Percentiles rank a stretch among this genome's conserved stretches.
These are phyloP conservation scores for Marmota monax DNA, from an alignment of 2,113 vertebrate genomes.

Conservation along the genomic window DNA sequence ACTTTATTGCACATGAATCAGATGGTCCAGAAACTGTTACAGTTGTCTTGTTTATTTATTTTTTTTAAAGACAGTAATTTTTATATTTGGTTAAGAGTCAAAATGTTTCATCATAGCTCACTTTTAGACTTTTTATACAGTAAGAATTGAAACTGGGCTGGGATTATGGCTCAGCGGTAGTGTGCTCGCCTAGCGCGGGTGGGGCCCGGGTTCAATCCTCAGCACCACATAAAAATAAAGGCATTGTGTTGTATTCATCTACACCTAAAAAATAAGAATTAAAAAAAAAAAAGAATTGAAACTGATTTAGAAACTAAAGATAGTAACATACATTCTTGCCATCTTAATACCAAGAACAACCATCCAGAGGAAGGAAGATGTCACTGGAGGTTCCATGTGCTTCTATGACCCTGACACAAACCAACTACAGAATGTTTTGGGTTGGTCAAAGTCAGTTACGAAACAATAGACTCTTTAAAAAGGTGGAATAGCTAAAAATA, in stretches of 20 bases:
- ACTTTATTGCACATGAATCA: not conserved
- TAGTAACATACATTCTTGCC: not conserved
- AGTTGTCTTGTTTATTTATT: constrained; percentile 6
- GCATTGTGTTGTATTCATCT: no score
- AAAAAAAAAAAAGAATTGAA: not conserved
- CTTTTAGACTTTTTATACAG: not conserved
- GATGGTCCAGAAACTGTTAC: not conserved
- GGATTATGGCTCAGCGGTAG: no score
- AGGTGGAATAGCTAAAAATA: not conserved
- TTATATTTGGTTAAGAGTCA: constrained; percentile 3
- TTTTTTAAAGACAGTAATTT: constrained; percentile 49
- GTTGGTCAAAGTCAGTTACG: not conserved
- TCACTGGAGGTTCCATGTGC: not conserved
- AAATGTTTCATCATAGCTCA: not conserved
- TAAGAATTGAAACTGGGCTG: not conserved
- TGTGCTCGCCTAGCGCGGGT: no score
- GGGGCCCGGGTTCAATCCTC: no score
- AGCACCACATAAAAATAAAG: no score
- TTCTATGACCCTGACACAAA: not conserved
- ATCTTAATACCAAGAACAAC: not conserved
- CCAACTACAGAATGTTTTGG: not conserved
- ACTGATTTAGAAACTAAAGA: not conserved
- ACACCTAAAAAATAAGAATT: no score
- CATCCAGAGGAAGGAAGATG: not conserved
- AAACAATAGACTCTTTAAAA: not conserved